Conservation (phyloP, 2,888 invertebrate species). For the Cordilura impudica region DNA sequence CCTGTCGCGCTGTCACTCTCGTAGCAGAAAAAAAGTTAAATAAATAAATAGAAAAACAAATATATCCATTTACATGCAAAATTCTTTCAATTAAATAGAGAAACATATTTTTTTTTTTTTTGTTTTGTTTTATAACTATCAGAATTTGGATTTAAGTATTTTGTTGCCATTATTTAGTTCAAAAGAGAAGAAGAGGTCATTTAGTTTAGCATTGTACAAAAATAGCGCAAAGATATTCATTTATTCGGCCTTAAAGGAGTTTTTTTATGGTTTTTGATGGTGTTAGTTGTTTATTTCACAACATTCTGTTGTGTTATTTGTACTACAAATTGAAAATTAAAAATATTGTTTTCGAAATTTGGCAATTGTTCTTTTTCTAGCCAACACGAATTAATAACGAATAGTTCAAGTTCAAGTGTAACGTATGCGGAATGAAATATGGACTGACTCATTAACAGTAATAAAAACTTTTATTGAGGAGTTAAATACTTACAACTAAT, state of each 20-base stretch:
- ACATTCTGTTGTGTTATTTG: background rate
- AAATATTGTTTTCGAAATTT: too few relatives aligned
- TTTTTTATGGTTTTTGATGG: slow-evolving; percentile 7
- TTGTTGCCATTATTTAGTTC: slow-evolving; percentile 8
- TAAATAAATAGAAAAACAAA: slow-evolving; percentile 31
- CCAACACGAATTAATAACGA: too few relatives aligned
- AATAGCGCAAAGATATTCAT: background rate
- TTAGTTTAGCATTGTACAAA: slow-evolving; percentile 8
- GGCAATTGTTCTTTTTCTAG: too few relatives aligned
- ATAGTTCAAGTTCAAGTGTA: too few relatives aligned
- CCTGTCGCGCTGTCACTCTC: slow-evolving; percentile 70
- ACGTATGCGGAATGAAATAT: too few relatives aligned
- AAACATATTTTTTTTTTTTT: slow-evolving; percentile 4
- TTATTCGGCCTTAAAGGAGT: slow-evolving; percentile 47
- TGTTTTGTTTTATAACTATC: too few relatives aligned
- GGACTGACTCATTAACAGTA: too few relatives aligned
- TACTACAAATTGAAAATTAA: too few relatives aligned
- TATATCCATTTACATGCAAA: slow-evolving; percentile 15
- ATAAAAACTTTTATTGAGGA: too few relatives aligned
- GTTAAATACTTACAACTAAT: too few relatives aligned
- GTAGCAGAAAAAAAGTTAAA: background rate
- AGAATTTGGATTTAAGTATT: background rate
- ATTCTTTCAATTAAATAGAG: slow-evolving; percentile 19
- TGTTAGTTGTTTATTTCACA: slow-evolving; percentile 3
- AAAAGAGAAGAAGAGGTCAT: slow-evolving; percentile 30